These are phyloP conservation scores for Maniola jurtina DNA, from an alignment of 1,140 invertebrate genomes.

Conservation along the genomic window DNA sequence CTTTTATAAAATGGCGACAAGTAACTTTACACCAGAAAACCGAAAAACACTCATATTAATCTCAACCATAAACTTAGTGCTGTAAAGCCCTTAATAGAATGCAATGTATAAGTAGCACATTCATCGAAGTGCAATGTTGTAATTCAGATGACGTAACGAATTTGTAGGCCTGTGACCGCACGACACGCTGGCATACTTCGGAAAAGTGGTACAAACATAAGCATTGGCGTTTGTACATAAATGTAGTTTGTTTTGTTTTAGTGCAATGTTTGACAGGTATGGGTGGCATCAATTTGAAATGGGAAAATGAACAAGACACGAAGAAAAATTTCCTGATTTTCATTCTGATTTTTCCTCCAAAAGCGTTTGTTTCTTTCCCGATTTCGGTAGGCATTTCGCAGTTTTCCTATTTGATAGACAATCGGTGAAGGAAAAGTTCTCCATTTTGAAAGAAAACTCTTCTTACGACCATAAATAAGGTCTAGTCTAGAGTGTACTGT, in stretches of 20 bases:
- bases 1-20: constrained; percentile 25
- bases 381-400: too few relatives aligned
- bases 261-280: background rate
- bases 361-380: too few relatives aligned
- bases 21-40: constrained; percentile 12
- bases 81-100: background rate
- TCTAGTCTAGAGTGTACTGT: too few relatives aligned
- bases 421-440: too few relatives aligned
- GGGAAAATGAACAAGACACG: background rate
- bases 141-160: constrained; percentile 38
- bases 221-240: background rate
- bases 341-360: too few relatives aligned
- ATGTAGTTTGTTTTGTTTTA: background rate
- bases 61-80: background rate
- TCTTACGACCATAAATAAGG: too few relatives aligned
- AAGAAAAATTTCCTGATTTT: too few relatives aligned
- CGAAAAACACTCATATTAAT: background rate
- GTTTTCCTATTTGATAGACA: too few relatives aligned
- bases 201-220: constrained; percentile 10
- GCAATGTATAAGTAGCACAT: constrained; percentile 12
- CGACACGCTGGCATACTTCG: constrained; percentile 38
- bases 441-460: too few relatives aligned
- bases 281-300: background rate
- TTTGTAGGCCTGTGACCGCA: constrained; percentile 36
- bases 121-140: constrained; percentile 36